Evolutionary conservation across 2,888 invertebrate genomes (phyloP).

Genomic region (Rhodophaea formosa): DNA sequence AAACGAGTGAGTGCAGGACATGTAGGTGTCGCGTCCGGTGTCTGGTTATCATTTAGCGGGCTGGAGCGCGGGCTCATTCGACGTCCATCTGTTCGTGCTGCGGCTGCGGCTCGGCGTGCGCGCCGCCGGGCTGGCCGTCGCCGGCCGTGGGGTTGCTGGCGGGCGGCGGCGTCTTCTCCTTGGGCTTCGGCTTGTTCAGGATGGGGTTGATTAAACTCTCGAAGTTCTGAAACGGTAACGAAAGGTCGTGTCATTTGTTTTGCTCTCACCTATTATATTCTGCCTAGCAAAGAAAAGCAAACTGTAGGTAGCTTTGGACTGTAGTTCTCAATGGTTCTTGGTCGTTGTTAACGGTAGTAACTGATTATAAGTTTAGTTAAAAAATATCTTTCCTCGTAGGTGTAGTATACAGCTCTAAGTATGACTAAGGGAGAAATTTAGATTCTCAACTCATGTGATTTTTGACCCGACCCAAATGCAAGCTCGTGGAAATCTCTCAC

Average conservation of each 20-base stretch:
- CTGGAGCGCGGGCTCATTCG: conserved; percentile 50
- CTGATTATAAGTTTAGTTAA: too few species aligned
- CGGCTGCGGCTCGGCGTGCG: conserved; percentile 34
- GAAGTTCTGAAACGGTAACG: conserved; percentile 76
- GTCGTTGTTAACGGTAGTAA: too few species aligned
- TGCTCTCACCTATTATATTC: too few species aligned
- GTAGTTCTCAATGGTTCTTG: too few species aligned
- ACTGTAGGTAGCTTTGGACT: too few species aligned
- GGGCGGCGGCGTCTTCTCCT: conserved; percentile 81
- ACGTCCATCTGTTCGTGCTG: conserved; percentile 73
- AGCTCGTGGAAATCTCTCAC: too few species aligned
- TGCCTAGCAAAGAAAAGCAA: too few species aligned
- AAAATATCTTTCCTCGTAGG: too few species aligned
- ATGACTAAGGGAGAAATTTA: too few species aligned
- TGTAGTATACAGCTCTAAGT: too few species aligned
- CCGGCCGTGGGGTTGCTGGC: conserved; percentile 51
- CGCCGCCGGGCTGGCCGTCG: conserved; percentile 44
- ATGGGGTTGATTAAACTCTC: conserved; percentile 85
- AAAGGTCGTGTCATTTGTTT: conserved; percentile 27
- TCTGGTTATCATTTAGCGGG: conserved; percentile 42
- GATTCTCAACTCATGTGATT: too few species aligned
- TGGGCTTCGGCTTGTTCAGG: conserved; percentile 95
- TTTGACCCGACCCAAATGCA: too few species aligned
- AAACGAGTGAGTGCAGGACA: neutral
- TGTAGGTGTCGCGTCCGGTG: neutral